Conservation (phyloP, 2,113 vertebrate genomes). For the Oreotragus oreotragus region DNA sequence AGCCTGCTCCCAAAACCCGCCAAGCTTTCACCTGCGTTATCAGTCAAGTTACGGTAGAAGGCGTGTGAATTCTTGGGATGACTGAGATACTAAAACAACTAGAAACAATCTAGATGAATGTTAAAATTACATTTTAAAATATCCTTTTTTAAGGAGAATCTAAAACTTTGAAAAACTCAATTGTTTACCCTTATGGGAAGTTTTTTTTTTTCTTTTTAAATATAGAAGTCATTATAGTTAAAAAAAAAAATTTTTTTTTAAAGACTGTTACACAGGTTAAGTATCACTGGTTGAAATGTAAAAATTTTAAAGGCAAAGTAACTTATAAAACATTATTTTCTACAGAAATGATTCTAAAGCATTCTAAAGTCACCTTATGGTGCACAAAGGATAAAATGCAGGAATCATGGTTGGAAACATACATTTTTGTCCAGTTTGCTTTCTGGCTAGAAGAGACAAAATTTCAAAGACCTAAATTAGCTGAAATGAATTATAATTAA, state of each 20-base stretch:
- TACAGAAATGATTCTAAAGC: not conserved
- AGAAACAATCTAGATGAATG: not conserved
- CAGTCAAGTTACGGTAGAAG: not conserved
- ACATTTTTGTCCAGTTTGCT: not conserved
- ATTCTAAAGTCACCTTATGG: not conserved
- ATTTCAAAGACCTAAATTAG: not conserved
- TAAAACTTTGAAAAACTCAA: not conserved
- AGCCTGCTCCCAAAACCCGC: too few species aligned
- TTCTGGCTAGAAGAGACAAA: not conserved
- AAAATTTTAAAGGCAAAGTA: not conserved
- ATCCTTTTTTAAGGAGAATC: not conserved
- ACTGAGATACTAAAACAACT: not conserved
- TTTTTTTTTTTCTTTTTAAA: not conserved
- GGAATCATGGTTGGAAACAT: not conserved
- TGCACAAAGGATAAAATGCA: not conserved
- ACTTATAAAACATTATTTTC: not conserved
- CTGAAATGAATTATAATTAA: not conserved
- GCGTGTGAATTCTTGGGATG: not conserved
- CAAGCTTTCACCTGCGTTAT: not conserved
- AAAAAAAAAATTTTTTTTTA: fast-evolving
- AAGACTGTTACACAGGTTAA: not conserved
- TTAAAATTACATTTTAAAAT: not conserved
- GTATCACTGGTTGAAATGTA: not conserved
- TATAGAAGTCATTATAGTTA: not conserved
- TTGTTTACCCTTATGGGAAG: not conserved